Evolutionary conservation across 2,797 vertebrate species (phyloP).

Genomic region (Sebastes itinus): DNA sequence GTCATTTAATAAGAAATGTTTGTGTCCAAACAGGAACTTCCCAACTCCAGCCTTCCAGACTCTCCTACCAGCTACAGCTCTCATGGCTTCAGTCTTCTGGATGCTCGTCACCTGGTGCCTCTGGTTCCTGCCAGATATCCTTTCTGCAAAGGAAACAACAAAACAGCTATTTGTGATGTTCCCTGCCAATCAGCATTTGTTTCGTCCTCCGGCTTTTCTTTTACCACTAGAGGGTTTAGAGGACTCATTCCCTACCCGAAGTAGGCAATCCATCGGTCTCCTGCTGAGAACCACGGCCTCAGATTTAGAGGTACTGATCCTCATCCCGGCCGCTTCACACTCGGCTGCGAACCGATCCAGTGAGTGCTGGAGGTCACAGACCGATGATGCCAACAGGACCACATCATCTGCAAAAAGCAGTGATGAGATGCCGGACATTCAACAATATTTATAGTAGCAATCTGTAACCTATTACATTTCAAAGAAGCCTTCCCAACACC

Average conservation of each 20-base stretch:
- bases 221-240: not conserved
- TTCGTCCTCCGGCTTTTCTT: not conserved
- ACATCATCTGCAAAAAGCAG: too few species aligned
- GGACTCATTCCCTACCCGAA: too few species aligned
- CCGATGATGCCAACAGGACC: too few species aligned
- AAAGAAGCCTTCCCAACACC: not conserved
- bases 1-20: not conserved
- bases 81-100: slow-evolving; percentile 93
- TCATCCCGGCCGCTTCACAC: too few species aligned
- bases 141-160: slow-evolving; percentile 61
- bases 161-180: not conserved
- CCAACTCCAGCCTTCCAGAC: slow-evolving; percentile 76
- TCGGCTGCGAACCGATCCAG: too few species aligned
- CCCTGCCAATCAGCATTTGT: not conserved
- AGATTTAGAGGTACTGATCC: too few species aligned
- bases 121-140: slow-evolving; percentile 96
- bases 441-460: too few species aligned
- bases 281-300: too few species aligned
- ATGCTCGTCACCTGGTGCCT: slow-evolving; percentile 92
- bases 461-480: too few species aligned
- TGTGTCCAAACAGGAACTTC: slow-evolving; percentile 80
- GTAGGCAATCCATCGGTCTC: too few species aligned
- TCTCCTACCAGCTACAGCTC: slow-evolving; percentile 82
- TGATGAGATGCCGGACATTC: too few species aligned
- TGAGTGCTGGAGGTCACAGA: too few species aligned